Evolutionary conservation across 2,888 invertebrate genomes (phyloP), one percentile per base, ranked within the genome.

Genomic region (Vesta saturnalis): DNA sequence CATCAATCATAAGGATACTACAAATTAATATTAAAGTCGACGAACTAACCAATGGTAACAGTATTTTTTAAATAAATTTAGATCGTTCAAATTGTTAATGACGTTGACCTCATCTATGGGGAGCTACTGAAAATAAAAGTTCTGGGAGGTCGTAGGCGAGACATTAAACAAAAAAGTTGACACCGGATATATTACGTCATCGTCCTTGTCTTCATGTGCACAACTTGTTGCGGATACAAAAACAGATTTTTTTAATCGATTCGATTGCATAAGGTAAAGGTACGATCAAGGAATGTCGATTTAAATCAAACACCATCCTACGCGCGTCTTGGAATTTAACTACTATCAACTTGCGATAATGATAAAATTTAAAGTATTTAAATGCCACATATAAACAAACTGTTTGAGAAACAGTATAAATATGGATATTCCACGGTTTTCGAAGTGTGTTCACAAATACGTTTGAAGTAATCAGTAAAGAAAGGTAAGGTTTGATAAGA

Each of bases 131-230:
- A 70, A 70, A 67, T 70, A 70, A 70, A 70, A 70, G 70, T 67
- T 70, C 67, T 64, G 71, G 71, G 71, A 71, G 71, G 71, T 71
- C 68, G 66, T 66, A 66, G 60, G 62, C 64, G 68, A 70, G 71
- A 70, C 72, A 64, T 43, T 64, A 70, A 73, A 74, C 73, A 75
- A 75, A 74, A 74, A 74, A 71, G 72, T 72, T 75, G 71, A 74
- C 73, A 76, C 75, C 76, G 76, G 76, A 76, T 76, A 75, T 76
- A 72, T 74, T 75, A 74, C 74, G 75, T 76, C 76, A 76, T 61
- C 73, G 71, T 69, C 72, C 72, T 73, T 73, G 70, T 63, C 69
- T 72, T 69, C 70, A 72, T 67, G 70, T 70, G 70, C 61, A 64
- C 63, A 64, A 61, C 64, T 60, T 60, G 64, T 67, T 64, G 60